Percentiles rank a stretch among this genome's conserved stretches.
These are phyloP conservation scores for Urechis unicinctus DNA, from an alignment of 2,888 invertebrate species.

Conservation along the genomic window DNA sequence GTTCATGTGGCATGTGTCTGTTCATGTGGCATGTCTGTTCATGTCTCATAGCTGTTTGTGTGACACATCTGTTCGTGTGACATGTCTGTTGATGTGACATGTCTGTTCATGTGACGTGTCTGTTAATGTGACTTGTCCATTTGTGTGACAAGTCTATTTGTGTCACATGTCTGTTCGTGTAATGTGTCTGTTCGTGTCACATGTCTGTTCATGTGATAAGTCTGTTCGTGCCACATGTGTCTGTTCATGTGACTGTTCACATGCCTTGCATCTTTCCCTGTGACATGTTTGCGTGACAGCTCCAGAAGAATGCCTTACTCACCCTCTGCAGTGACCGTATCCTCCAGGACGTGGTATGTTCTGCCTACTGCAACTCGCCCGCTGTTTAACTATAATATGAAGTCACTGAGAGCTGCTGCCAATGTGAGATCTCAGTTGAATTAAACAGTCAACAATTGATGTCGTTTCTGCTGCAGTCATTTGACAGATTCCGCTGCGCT, in stretches of 20 bases:
- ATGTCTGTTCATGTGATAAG: conserved; percentile 7
- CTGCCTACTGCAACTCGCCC: neutral
- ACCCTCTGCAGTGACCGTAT: conserved; percentile 71
- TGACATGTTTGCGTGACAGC: conserved; percentile 45
- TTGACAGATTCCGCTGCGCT: conserved; percentile 64
- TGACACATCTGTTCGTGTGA: too few species aligned
- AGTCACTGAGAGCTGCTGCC: too few species aligned
- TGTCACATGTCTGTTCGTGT: conserved; percentile 1
- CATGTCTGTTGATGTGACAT: too few species aligned
- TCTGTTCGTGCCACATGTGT: neutral
- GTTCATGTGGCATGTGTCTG: too few species aligned
- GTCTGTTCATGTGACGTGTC: too few species aligned
- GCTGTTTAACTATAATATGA: too few species aligned
- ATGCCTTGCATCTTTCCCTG: too few species aligned
- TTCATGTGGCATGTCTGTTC: too few species aligned
- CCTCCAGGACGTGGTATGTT: conserved; percentile 61
- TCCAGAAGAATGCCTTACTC: conserved; percentile 68
- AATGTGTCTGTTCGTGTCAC: conserved; percentile 1
- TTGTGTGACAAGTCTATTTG: neutral
- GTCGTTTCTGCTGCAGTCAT: conserved; percentile 43
- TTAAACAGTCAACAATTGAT: neutral
- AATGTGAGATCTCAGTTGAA: too few species aligned
- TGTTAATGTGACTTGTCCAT: too few species aligned
- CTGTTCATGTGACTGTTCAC: conserved; percentile 10
- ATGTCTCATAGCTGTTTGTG: too few species aligned